phyloP scores from a whole-genome alignment of 2,113 vertebrate genomes.

The Austrofundulus limnaeus region DNA sequence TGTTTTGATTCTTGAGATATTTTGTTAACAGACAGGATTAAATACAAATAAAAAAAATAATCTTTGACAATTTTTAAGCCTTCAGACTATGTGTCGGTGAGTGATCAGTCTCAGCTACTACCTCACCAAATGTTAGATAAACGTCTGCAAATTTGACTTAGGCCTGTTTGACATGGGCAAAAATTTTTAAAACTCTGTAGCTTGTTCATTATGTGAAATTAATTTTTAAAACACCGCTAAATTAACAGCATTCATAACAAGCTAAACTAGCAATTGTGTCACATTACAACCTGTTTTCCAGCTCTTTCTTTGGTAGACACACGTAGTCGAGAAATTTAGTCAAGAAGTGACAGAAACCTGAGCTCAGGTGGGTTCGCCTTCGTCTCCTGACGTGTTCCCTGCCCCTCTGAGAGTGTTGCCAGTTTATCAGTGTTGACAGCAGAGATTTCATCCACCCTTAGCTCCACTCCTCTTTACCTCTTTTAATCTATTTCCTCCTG shows the following conservation, averaged over 20 bases:
- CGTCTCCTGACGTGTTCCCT: slow-evolving; percentile 11
- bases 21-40: no score
- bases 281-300: not conserved
- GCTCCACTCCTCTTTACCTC: slow-evolving; percentile 30
- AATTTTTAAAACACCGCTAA: no score
- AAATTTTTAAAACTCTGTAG: no score
- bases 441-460: slow-evolving; percentile 26
- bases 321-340: not conserved
- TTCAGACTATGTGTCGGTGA: no score
- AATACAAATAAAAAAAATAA: no score
- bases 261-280: not conserved
- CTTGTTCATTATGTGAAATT: no score
- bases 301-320: not conserved
- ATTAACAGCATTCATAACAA: slow-evolving; percentile 9
- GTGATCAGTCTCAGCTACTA: no score
- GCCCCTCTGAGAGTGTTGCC: slow-evolving; percentile 5
- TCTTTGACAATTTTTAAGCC: no score
- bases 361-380: slow-evolving; percentile 12
- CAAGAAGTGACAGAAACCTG: not conserved
- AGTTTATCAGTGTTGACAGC: slow-evolving; percentile 23
- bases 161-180: no score
- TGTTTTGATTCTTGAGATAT: no score
- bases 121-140: no score
- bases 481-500: slow-evolving; percentile 67
- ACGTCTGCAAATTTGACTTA: no score